These are phyloP conservation scores for Mormyrus iriodes DNA, from an alignment of 2,113 vertebrate genomes.

Conservation along the genomic window DNA sequence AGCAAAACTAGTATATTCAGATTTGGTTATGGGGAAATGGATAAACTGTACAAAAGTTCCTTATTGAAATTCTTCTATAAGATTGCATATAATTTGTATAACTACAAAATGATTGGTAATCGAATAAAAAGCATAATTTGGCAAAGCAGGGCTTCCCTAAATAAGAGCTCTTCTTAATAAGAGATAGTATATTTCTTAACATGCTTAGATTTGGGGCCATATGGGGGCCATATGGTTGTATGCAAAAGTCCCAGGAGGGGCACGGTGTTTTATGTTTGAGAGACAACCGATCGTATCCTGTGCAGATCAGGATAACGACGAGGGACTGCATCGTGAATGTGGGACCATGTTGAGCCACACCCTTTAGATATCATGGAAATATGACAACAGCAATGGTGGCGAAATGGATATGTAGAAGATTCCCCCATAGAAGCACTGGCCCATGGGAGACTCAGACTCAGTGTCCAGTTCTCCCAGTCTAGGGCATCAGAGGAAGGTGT, in stretches of 20 bases:
- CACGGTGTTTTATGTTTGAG: background rate
- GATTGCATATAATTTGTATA: background rate
- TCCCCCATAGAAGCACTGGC: background rate
- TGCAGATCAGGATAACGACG: background rate
- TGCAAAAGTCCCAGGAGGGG: background rate
- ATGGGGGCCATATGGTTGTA: background rate
- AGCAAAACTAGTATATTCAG: background rate
- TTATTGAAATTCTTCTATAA: background rate
- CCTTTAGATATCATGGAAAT: background rate
- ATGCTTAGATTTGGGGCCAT: background rate
- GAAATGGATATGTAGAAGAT: background rate
- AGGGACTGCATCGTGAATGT: background rate
- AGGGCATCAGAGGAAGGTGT: background rate
- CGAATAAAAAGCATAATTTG: background rate
- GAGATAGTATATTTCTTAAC: background rate
- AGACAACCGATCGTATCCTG: background rate
- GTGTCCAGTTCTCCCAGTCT: background rate
- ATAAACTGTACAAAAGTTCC: background rate
- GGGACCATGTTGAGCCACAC: background rate
- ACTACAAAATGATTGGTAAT: background rate
- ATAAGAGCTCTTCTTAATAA: background rate
- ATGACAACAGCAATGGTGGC: background rate
- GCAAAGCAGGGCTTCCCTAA: background rate
- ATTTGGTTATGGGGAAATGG: background rate
- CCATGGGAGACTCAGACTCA: background rate